Evolutionary conservation across 2,888 invertebrate genomes (phyloP).

Genomic region (Diarsia mendica): DNA sequence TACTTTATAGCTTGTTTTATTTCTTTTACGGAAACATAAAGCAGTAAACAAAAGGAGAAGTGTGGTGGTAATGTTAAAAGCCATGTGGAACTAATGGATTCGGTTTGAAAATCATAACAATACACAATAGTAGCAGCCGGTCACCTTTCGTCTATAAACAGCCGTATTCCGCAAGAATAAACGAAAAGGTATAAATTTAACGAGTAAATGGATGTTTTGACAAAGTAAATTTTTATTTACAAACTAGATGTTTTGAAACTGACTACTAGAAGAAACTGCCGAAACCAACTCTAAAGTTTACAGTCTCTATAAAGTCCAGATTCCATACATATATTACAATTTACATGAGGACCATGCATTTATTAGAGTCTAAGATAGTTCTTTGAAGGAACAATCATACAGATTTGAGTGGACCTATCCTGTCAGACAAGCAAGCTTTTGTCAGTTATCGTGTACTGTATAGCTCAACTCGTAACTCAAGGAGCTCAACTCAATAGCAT

Average conservation of each 20-base stretch:
- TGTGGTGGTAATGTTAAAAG: slow-evolving; percentile 49
- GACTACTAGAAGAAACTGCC: background rate
- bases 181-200: background rate
- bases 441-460: background rate
- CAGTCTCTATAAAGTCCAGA: background rate
- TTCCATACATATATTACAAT: background rate
- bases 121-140: slow-evolving; percentile 39
- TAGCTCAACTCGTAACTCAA: background rate
- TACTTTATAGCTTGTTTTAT: slow-evolving; percentile 45
- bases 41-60: slow-evolving; percentile 49
- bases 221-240: background rate
- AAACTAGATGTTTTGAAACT: background rate
- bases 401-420: background rate
- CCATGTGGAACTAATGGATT: slow-evolving; percentile 57
- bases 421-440: background rate
- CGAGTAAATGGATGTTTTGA: background rate
- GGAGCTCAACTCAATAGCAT: background rate
- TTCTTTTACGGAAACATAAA: slow-evolving; percentile 51
- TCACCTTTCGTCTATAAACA: slow-evolving; percentile 49
- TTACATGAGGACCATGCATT: background rate
- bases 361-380: background rate
- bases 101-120: slow-evolving; percentile 59
- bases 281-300: background rate
- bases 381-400: background rate
- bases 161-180: slow-evolving; percentile 16